Evolutionary conservation across 2,797 vertebrate genomes (phyloP).

Genomic region (Danio tinwini): DNA sequence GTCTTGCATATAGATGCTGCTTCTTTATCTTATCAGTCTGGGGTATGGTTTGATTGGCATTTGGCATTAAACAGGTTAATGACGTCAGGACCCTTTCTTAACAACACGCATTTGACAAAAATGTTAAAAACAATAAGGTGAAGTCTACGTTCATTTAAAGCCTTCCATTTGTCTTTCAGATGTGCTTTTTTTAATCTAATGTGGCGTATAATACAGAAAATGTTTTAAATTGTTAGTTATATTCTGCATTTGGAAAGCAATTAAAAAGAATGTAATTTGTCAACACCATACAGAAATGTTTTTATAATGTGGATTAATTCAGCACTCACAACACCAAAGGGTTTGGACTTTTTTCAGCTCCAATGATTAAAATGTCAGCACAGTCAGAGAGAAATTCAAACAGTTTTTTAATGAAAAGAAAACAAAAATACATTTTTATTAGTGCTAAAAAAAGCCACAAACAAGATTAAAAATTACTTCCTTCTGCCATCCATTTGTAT

Average conservation of each 20-base stretch:
- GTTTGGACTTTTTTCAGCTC: not conserved
- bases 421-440: not conserved
- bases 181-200: not conserved
- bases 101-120: not conserved
- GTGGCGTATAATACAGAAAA: not conserved
- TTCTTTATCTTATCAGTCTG: slow-evolving; percentile 31
- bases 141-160: not conserved
- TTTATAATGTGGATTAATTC: not conserved
- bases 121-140: not conserved
- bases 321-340: not conserved
- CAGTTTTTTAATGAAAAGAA: too few species aligned
- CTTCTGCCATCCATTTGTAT: not conserved
- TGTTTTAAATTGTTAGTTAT: not conserved
- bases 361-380: not conserved
- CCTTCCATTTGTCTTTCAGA: not conserved
- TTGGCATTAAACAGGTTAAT: slow-evolving; percentile 46
- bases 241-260: not conserved
- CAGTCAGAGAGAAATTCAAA: not conserved
- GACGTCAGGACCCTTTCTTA: slow-evolving; percentile 43
- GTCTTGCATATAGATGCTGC: slow-evolving; percentile 28
- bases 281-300: not conserved
- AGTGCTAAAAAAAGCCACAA: not conserved
- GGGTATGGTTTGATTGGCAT: slow-evolving; percentile 38
- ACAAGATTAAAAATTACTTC: not conserved
- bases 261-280: not conserved